These are phyloP conservation scores for Rhimphoctona megacephalus DNA, from an alignment of 2,888 invertebrate genomes.

Conservation along the genomic window DNA sequence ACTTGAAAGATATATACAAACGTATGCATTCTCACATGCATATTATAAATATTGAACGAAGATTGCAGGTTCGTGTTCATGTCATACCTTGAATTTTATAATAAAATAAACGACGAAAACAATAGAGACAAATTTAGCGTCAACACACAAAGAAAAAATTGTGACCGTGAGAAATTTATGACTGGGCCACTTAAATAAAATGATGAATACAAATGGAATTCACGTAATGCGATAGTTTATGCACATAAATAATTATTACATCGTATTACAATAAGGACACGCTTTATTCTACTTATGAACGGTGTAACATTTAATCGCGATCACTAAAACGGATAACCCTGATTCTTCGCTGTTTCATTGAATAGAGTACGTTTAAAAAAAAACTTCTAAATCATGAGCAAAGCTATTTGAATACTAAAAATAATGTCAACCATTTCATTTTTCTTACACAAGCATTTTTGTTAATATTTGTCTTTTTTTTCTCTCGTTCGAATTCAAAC, in stretches of 20 bases:
- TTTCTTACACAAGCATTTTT: slow-evolving; percentile 17
- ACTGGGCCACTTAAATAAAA: slow-evolving; percentile 62
- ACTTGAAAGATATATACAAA: slow-evolving; percentile 62
- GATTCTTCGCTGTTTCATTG: neutral
- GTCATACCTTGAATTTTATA: slow-evolving; percentile 78
- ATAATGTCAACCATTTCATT: slow-evolving; percentile 6
- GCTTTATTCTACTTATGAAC: slow-evolving; percentile 78
- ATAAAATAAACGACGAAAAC: slow-evolving; percentile 74
- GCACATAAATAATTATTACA: slow-evolving; percentile 71
- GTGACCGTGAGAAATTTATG: slow-evolving; percentile 71
- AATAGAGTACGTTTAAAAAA: neutral
- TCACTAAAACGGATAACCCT: neutral
- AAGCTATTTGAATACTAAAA: slow-evolving; percentile 19
- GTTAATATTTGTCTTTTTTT: slow-evolving; percentile 39
- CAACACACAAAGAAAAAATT: slow-evolving; percentile 66
- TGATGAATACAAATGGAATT: slow-evolving; percentile 58
- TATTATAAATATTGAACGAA: slow-evolving; percentile 47
- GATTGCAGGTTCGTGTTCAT: slow-evolving; percentile 75
- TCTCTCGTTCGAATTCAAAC: neutral
- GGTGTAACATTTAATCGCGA: slow-evolving; percentile 72
- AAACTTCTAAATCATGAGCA: slow-evolving; percentile 1
- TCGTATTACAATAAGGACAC: slow-evolving; percentile 74
- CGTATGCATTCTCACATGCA: slow-evolving; percentile 39
- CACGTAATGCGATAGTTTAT: slow-evolving; percentile 69
- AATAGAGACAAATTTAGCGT: slow-evolving; percentile 72